Conservation (phyloP, 1,140 invertebrate genomes). For the Apis florea region DNA sequence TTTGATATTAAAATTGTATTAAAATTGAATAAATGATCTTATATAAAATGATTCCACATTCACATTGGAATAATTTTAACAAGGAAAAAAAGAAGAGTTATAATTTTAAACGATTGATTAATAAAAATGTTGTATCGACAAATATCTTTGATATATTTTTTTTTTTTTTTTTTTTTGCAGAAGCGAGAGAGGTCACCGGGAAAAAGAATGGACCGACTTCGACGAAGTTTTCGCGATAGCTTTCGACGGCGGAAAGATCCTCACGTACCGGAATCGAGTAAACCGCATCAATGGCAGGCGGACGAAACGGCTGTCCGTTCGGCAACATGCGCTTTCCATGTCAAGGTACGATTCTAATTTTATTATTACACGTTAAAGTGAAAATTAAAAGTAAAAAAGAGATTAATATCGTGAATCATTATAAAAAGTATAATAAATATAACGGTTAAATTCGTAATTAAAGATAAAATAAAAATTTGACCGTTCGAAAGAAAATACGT, state of each 20-base stretch:
- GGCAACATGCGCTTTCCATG: conserved; percentile 97
- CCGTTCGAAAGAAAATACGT: background rate
- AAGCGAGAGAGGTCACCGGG: conserved; percentile 85
- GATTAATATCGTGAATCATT: no score
- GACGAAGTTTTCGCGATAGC: conserved; percentile 95
- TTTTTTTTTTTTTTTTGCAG: conserved; percentile 71
- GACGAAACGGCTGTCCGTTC: conserved; percentile 97
- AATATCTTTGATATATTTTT: background rate
- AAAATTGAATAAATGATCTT: no score
- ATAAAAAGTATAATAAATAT: no score
- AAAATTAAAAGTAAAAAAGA: no score
- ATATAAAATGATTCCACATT: no score
- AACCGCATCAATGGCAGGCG: conserved; percentile 98
- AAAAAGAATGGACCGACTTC: conserved; percentile 93
- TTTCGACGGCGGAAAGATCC: conserved; percentile 92
- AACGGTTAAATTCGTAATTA: background rate
- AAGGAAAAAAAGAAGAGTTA: no score
- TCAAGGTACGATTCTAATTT: conserved; percentile 86
- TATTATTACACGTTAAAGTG: background rate
- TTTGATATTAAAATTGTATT: no score
- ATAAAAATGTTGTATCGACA: no score
- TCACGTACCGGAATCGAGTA: conserved; percentile 92
- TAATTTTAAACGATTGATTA: background rate
- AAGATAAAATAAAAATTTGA: background rate
- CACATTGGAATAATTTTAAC: no score